Evolutionary conservation across 1,140 invertebrate genomes (phyloP).

Genomic region (Hyphantria cunea): DNA sequence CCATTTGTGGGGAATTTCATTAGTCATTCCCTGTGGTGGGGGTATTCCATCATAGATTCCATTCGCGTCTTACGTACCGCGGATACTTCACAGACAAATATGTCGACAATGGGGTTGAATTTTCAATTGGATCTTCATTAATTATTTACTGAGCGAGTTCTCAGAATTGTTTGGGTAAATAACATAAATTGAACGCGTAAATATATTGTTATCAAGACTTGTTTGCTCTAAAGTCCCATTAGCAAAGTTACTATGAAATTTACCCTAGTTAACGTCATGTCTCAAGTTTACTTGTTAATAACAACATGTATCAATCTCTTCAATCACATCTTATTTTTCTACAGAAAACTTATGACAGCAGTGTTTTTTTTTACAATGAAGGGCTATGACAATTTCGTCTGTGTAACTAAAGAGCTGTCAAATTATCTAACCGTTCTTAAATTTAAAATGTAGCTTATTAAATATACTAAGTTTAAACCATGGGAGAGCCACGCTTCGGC

Average conservation of each 20-base stretch:
- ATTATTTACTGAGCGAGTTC: constrained; percentile 34
- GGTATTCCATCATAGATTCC: constrained; percentile 43
- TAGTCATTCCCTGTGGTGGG: constrained; percentile 39
- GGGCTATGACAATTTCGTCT: no score
- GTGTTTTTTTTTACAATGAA: no score
- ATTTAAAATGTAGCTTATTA: no score
- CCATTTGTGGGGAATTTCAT: constrained; percentile 45
- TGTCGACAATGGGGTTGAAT: constrained; percentile 37
- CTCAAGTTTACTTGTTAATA: constrained; percentile 23
- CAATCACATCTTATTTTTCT: no score
- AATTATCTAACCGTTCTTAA: no score
- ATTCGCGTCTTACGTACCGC: constrained; percentile 39
- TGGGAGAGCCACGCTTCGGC: no score
- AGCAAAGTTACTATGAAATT: constrained; percentile 11
- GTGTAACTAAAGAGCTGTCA: no score
- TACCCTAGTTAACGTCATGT: constrained; percentile 8
- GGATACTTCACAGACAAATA: constrained; percentile 37
- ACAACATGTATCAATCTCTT: constrained; percentile 14
- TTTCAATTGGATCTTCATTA: constrained; percentile 42
- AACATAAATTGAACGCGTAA: constrained; percentile 26
- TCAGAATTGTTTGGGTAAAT: constrained; percentile 29
- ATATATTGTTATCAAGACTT: constrained; percentile 20
- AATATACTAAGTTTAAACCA: no score
- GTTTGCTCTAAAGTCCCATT: constrained; percentile 23
- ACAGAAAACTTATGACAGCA: no score